A percentile compares a stretch with the other conserved stretches of the same genome.
Evolutionary conservation across 2,888 invertebrate genomes (phyloP).

Genomic region (Eilema griseolum): DNA sequence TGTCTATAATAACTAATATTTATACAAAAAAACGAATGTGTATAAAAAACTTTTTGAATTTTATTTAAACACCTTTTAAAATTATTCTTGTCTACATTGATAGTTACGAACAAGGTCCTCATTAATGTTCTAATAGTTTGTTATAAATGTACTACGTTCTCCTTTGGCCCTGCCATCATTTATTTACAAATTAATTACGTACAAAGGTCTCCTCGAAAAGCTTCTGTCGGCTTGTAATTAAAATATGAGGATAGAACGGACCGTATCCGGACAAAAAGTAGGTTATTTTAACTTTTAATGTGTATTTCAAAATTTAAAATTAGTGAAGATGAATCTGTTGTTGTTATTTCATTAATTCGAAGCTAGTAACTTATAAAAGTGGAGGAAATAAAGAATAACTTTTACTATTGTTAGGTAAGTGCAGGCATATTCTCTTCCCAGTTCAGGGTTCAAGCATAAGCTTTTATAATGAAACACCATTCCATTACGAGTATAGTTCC

Average conservation of each 20-base stretch:
- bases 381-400: no score
- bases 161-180: slow-evolving; percentile 29
- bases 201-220: slow-evolving; percentile 34
- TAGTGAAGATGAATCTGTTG: slow-evolving; percentile 2
- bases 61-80: slow-evolving; percentile 17
- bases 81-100: slow-evolving; percentile 17
- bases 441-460: no score
- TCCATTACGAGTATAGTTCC: no score
- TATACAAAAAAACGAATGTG: neutral
- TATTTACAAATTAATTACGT: slow-evolving; percentile 51
- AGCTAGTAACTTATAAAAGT: no score
- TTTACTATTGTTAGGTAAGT: no score
- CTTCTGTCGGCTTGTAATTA: slow-evolving; percentile 43
- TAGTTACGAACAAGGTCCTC: slow-evolving; percentile 26
- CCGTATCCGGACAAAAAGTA: slow-evolving; percentile 17
- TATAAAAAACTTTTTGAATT: neutral
- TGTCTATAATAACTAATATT: neutral
- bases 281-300: slow-evolving; percentile 7
- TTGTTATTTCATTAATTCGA: neutral
- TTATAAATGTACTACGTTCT: slow-evolving; percentile 36
- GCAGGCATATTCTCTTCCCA: no score
- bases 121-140: slow-evolving; percentile 43
- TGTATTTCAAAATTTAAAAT: slow-evolving; percentile 1
- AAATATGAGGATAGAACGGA: slow-evolving; percentile 33
- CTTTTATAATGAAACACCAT: no score